phyloP scores from a whole-genome alignment of 1,140 invertebrate genomes.

The Trinorchestia longiramus region DNA sequence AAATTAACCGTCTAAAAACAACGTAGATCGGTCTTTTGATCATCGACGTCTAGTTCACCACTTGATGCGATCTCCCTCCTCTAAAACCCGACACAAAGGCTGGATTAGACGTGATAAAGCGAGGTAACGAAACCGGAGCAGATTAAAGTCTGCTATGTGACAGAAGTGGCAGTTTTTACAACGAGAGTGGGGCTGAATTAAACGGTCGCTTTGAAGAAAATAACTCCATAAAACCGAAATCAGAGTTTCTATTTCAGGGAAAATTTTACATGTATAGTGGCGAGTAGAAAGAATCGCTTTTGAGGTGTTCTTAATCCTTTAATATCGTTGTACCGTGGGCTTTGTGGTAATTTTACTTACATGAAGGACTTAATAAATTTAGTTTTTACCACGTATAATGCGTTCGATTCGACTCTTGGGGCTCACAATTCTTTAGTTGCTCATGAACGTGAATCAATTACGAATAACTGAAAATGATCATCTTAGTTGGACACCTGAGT shows the following conservation, averaged over 20 bases:
- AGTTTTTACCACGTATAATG: too few species aligned
- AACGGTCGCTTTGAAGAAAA: neutral
- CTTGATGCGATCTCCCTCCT: neutral
- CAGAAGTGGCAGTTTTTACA: neutral
- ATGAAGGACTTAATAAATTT: too few species aligned
- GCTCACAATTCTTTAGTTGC: neutral
- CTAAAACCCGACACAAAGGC: neutral
- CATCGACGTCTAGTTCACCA: neutral
- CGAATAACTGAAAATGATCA: neutral
- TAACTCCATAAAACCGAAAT: neutral
- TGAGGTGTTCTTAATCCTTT: neutral
- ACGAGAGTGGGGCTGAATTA: neutral
- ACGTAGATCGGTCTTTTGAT: neutral
- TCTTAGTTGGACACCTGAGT: neutral
- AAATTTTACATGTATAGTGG: neutral
- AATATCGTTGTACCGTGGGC: too few species aligned
- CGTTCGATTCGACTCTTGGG: neutral
- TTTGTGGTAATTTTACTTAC: too few species aligned
- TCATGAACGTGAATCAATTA: neutral
- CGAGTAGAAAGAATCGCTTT: neutral
- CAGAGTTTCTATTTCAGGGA: neutral
- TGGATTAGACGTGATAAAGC: neutral
- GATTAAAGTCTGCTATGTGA: neutral
- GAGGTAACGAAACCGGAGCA: neutral
- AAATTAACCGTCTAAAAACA: slow-evolving; percentile 7